These are phyloP conservation scores for Acromyrmex charruanus DNA, from an alignment of 1,140 invertebrate species.

Conservation along the genomic window DNA sequence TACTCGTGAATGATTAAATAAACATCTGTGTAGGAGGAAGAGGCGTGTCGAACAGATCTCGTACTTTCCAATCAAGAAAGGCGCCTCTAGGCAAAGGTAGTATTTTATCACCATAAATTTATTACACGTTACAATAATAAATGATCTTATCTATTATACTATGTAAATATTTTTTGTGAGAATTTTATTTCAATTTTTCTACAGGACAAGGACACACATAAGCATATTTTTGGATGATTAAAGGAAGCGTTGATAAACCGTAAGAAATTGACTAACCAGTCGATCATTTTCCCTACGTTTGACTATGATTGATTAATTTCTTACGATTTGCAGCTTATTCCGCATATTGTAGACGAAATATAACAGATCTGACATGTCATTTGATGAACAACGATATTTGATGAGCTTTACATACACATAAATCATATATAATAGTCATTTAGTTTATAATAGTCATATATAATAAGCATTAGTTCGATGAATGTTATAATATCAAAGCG, in stretches of 20 bases:
- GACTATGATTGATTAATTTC: no score
- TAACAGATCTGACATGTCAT: not conserved
- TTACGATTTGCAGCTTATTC: no score
- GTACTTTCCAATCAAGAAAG: not conserved
- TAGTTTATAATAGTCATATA: no score
- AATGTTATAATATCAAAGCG: not conserved
- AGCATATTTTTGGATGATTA: not conserved
- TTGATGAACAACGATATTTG: not conserved
- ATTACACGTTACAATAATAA: not conserved
- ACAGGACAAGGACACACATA: constrained; percentile 22
- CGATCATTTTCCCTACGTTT: no score
- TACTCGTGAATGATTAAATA: constrained; percentile 4
- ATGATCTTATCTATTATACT: not conserved
- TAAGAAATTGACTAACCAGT: no score
- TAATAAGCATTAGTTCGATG: not conserved
- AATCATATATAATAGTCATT: not conserved
- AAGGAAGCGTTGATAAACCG: no score
- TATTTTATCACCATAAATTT: constrained; percentile 16
- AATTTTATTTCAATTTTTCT: constrained; percentile 5
- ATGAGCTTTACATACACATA: not conserved
- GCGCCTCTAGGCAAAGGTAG: constrained; percentile 41
- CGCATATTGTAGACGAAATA: no score
- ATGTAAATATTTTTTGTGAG: not conserved
- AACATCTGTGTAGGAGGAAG: constrained; percentile 23
- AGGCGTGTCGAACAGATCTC: not conserved